A percentile compares a stretch with the other conserved stretches of the same genome.
Evolutionary conservation across 2,113 vertebrate species (phyloP).

Genomic region (Leiothrix lutea): DNA sequence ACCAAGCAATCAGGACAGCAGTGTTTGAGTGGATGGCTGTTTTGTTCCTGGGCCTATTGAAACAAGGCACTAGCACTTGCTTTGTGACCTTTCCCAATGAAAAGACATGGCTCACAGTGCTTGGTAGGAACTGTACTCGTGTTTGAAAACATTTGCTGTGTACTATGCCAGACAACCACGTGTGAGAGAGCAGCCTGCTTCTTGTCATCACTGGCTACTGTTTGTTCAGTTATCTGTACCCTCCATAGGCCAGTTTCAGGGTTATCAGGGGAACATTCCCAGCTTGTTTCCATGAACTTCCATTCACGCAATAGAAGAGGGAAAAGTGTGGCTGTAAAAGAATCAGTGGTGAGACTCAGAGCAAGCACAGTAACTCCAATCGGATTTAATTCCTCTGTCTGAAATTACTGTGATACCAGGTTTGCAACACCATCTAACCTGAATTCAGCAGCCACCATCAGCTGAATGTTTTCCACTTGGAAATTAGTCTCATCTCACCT

Average conservation of each 20-base stretch:
- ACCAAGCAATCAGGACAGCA: neutral
- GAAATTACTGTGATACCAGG: neutral
- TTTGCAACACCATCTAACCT: neutral
- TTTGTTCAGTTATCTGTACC: conserved; percentile 8
- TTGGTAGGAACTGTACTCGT: neutral
- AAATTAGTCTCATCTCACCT: conserved; percentile 61
- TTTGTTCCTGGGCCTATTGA: neutral
- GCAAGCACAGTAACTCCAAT: neutral
- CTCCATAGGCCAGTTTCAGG: neutral
- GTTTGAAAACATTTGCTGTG: neutral
- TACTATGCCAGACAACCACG: neutral
- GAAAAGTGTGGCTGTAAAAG: neutral
- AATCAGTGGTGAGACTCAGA: neutral
- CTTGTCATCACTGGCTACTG: neutral
- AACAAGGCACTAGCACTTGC: neutral
- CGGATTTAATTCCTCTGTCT: neutral
- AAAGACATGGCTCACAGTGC: neutral
- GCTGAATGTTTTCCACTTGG: neutral
- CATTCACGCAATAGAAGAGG: neutral
- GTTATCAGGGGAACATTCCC: neutral
- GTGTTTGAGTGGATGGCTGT: neutral
- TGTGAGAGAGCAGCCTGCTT: neutral
- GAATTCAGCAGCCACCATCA: neutral
- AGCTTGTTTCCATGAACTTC: neutral
- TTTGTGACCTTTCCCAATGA: neutral